Evolutionary conservation across 1,140 invertebrate genomes (phyloP), one percentile per base, ranked within the genome.

Genomic region (Melipona quadrifasciata): DNA sequence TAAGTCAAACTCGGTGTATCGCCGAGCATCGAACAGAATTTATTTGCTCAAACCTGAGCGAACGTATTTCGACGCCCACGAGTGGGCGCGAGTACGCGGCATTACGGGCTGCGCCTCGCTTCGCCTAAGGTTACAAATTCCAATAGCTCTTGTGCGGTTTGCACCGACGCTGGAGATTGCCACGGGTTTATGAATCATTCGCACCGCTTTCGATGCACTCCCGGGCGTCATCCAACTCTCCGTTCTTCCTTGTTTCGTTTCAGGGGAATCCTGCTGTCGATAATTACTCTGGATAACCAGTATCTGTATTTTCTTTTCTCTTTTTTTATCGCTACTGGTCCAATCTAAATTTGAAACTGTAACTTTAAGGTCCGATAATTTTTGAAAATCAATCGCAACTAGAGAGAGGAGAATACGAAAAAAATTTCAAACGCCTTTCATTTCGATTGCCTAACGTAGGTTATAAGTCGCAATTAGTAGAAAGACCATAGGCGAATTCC

Each of bases 51-150:
- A 87, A 80, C 82, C 81, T 80, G 39, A 67, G 39, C 76, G 39
- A 71, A 84, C 65, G 74, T 73, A 86, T 64, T 67, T 75, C 67
- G 70, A 82, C 88, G 84, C 87, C 84, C 84, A 89, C 84, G 67
- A 88, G 80, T 86, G 87, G 64, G 47, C 72, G 85, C 80, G 58
- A 86, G 80, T 82, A 76, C 84, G 84, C 70, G 74, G 87, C 88
- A 79, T 89, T 86, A 86, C 87, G 68, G 78, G 73, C 87, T 89
- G 84, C 87, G 75, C 76, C 87, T 89, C 78, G 86, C 82, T 82
- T 73, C 76, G 87, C 80, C 88, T 87, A 88, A 83, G 87, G 88
- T 89, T 84, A 80, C 87, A 82, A 89, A 89, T 89, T 89, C 88
- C 88, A 83, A 89, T 89, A 80, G 87, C 80, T 86, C 84, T 80